phyloP scores from a whole-genome alignment of 2,797 vertebrate genomes.

The Sebastes diploproa region DNA sequence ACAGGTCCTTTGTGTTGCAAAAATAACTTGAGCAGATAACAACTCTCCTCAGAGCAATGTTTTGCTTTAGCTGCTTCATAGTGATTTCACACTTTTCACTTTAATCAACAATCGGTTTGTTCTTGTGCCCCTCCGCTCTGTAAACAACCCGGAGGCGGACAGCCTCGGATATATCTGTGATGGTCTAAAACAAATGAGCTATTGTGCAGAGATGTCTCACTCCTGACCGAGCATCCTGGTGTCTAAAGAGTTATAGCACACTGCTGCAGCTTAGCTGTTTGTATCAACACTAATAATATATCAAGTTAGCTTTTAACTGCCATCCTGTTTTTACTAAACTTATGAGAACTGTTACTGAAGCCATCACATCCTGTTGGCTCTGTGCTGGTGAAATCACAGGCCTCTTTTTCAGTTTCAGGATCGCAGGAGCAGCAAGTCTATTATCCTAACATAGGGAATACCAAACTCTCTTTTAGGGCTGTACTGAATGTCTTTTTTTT shows the following conservation, averaged over 20 bases:
- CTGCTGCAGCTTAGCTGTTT: not conserved
- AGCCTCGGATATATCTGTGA: constrained; percentile 27
- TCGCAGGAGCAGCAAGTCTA: not conserved
- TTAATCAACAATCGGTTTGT: constrained; percentile 57
- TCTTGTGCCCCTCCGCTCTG: constrained; percentile 7
- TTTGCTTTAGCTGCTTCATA: constrained; percentile 11
- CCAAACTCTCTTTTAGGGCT: not conserved
- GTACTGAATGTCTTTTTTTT: no score
- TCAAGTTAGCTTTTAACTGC: not conserved
- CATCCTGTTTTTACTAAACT: not conserved
- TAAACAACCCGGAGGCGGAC: constrained; percentile 61
- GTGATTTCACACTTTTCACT: constrained; percentile 56
- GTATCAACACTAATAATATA: not conserved
- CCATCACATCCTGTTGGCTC: not conserved
- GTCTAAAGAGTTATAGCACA: not conserved
- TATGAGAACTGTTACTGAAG: not conserved
- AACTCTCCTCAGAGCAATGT: constrained; percentile 43
- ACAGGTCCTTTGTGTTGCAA: constrained; percentile 26
- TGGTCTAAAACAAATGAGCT: constrained; percentile 52
- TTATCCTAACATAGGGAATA: not conserved
- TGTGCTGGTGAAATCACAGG: not conserved
- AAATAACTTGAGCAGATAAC: constrained; percentile 28
- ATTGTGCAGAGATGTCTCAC: constrained; percentile 43
- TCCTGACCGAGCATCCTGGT: not conserved
- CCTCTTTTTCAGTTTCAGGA: constrained; percentile 1